phyloP scores from a whole-genome alignment of 2,888 invertebrate species.

The Torymus texanus region DNA sequence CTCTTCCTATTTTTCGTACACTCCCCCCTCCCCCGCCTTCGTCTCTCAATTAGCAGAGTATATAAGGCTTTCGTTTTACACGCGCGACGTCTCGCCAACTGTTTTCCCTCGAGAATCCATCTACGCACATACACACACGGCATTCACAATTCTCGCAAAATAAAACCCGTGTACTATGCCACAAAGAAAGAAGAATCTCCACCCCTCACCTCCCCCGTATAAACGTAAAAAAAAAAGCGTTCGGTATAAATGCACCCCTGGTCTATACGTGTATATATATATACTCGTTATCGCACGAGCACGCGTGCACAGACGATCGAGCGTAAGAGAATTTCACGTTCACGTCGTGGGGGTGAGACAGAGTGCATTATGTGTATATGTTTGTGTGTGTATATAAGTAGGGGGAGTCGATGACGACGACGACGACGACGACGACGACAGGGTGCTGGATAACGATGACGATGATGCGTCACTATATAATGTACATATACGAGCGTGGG shows the following conservation, averaged over 20 bases:
- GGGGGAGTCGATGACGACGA: too few relatives aligned
- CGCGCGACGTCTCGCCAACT: slow-evolving; percentile 38
- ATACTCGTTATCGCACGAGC: neutral
- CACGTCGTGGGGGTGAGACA: too few relatives aligned
- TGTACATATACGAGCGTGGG: slow-evolving; percentile 46
- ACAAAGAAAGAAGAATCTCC: neutral
- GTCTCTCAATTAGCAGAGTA: slow-evolving; percentile 24
- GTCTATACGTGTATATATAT: too few relatives aligned
- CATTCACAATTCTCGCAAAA: neutral
- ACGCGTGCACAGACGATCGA: slow-evolving; percentile 10
- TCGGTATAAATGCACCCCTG: neutral
- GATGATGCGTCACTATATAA: too few relatives aligned
- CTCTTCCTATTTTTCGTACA: neutral
- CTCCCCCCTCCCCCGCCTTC: neutral
- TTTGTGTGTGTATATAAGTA: too few relatives aligned
- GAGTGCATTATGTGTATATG: too few relatives aligned
- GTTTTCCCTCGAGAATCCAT: slow-evolving; percentile 40
- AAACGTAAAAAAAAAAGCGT: neutral
- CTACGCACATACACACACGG: neutral
- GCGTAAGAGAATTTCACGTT: slow-evolving; percentile 31
- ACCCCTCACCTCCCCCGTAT: too few relatives aligned
- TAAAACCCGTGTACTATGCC: neutral
- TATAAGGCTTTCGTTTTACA: slow-evolving; percentile 1
- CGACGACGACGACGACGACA: too few relatives aligned
- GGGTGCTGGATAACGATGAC: too few relatives aligned